Percentiles rank a stretch among this genome's conserved stretches.
phyloP scores from a whole-genome alignment of 1,140 invertebrate species.

The Orius insidiosus region DNA sequence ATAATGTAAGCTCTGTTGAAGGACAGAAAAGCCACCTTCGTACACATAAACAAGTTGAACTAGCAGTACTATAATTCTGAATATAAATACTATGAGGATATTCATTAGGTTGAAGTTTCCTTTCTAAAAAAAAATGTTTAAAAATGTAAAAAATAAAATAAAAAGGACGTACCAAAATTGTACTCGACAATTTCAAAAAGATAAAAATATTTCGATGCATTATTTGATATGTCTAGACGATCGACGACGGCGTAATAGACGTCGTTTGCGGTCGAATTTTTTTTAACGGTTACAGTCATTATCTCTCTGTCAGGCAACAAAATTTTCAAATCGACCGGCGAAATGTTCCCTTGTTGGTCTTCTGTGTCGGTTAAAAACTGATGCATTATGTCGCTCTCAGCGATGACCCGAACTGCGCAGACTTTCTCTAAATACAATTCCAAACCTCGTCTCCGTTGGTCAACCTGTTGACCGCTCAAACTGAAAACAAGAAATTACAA shows the following conservation, averaged over 20 bases:
- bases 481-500: conserved; percentile 23
- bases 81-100: conserved; percentile 95
- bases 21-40: conserved; percentile 88
- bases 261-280: conserved; percentile 75
- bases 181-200: conserved; percentile 97
- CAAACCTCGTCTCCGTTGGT: conserved; percentile 76
- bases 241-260: conserved; percentile 81
- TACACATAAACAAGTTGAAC: conserved; percentile 83
- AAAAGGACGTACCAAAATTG: conserved; percentile 81
- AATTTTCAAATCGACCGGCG: conserved; percentile 87
- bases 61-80: conserved; percentile 98
- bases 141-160: background rate
- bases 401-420: conserved; percentile 92
- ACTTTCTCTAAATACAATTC: conserved; percentile 98
- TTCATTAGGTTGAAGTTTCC: conserved; percentile 84
- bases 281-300: conserved; percentile 78
- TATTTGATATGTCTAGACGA: conserved; percentile 63
- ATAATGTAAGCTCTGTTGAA: conserved; percentile 48
- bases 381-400: conserved; percentile 92
- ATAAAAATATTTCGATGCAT: conserved; percentile 81
- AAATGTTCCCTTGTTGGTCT: conserved; percentile 58
- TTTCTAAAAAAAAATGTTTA: conserved; percentile 40
- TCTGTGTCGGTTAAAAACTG: conserved; percentile 90
- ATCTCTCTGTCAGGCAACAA: conserved; percentile 53
- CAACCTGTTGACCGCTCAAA: conserved; percentile 89